Conservation (phyloP, 2,113 vertebrate species). For the Eonycteris spelaea region DNA sequence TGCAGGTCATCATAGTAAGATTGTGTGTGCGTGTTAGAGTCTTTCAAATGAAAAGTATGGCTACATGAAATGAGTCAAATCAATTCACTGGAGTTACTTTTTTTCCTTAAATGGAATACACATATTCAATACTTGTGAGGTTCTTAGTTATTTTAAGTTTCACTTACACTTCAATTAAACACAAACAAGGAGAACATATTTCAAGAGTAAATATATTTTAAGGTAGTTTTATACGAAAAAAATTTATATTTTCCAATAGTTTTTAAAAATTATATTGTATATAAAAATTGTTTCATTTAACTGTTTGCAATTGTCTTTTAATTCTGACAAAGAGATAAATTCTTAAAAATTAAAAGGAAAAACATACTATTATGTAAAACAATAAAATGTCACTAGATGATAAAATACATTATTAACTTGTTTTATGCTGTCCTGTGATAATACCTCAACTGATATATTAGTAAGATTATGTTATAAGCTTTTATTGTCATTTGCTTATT, state of each 20-base stretch:
- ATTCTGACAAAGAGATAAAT: neutral
- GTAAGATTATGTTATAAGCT: neutral
- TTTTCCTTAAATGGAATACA: neutral
- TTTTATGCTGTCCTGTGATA: neutral
- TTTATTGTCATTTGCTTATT: neutral
- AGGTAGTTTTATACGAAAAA: slow-evolving; percentile 58
- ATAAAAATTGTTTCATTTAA: slow-evolving; percentile 70
- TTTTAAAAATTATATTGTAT: slow-evolving; percentile 68
- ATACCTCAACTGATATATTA: neutral
- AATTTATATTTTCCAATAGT: slow-evolving; percentile 73
- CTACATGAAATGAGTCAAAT: neutral
- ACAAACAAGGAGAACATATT: neutral
- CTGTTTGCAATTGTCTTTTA: slow-evolving; percentile 20
- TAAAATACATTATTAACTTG: neutral
- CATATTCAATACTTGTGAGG: neutral
- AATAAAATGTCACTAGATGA: neutral
- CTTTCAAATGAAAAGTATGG: neutral
- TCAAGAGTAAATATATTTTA: slow-evolving; percentile 33
- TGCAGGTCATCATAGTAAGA: neutral
- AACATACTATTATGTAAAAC: neutral
- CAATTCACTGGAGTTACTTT: neutral
- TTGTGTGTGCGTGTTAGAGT: neutral
- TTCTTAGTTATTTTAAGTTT: neutral
- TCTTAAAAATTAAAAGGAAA: neutral
- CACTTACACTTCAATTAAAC: neutral